Evolutionary conservation across 2,113 vertebrate species (phyloP).

Genomic region (Takifugu bimaculatus): DNA sequence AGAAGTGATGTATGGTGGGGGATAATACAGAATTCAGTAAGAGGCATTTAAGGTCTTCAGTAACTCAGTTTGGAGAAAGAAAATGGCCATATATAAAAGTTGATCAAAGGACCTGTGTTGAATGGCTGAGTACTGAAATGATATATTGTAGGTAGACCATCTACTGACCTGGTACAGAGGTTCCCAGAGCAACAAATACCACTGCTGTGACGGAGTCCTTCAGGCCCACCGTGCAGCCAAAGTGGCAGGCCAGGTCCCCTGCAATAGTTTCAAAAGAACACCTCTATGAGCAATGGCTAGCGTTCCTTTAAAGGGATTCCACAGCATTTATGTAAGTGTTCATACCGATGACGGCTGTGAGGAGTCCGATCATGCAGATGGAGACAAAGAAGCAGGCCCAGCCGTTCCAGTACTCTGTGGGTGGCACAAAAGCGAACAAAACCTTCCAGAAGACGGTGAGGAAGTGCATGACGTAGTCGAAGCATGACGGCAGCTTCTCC

Average conservation of each 20-base stretch:
- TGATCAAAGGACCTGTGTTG: not conserved
- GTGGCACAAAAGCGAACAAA: slow-evolving; percentile 96
- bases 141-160: not conserved
- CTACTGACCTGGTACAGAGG: slow-evolving; percentile 90
- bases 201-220: slow-evolving; percentile 98
- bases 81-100: not conserved
- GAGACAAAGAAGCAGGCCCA: slow-evolving; percentile 98
- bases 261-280: not conserved
- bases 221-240: slow-evolving; percentile 95
- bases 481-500: slow-evolving; percentile 98
- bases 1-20: no score
- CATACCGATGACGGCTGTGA: slow-evolving; percentile 87
- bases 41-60: no score
- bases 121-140: no score
- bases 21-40: no score
- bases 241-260: slow-evolving; percentile 94
- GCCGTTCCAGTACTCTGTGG: slow-evolving; percentile 98
- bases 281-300: not conserved
- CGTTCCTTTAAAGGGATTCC: no score
- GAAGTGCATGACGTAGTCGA: slow-evolving; percentile 99
- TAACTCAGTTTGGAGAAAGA: not conserved
- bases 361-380: slow-evolving; percentile 94
- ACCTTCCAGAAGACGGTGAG: slow-evolving; percentile 99
- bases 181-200: slow-evolving; percentile 93
- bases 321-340: not conserved